Base-by-base conservation (phyloP, 2,888 invertebrate species). In the Diarsia brunnea region DNA sequence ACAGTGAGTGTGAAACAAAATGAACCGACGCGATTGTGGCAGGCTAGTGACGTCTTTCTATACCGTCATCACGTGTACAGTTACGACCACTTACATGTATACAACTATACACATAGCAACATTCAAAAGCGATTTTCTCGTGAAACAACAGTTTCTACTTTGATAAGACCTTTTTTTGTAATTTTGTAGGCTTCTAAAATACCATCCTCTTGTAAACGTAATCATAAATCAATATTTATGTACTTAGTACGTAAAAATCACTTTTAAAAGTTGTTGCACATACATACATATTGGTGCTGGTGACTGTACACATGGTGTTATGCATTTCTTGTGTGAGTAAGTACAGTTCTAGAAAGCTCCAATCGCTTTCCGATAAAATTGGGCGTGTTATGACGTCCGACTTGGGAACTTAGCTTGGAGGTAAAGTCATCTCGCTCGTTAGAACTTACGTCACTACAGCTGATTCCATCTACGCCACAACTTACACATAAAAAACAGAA, bases 351-450 rank as follows among this genome's bases (percentile, higher is more conserved):
- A 47, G 45, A 65, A 69, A 53, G 51, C 16, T 65, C 69, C 69
- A 82, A 76, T 75, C 51, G 2, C 38, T 3, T 5, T 3, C 38
- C 14, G 5, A 66, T 21, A 75, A 75, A 81, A 47, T 60, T 19
- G 38, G 78, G 81, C 61, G 78, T 81, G 24, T 1, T 7, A 31
- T 67, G 67, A 75, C 75, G 75, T 67, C 38, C 14, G 16, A n/a
- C 43, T 63, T 24, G n/a, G n/a, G 16, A 43, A 43, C n/a, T 63
- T 63, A 43, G 8, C n/a, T 63, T 31, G 3, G 31, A 16, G 11
- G 14, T 61, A 51, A 51, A 51, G 21, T 27, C 24, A 64, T 14
- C 24, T n/a, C 19, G n/a, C 24, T n/a, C 19, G n/a, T 31, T 3
- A n/a, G 4, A 16, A 43, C 27, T 21, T 0, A 69, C 82, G 76